Percentiles rank a stretch among this genome's conserved stretches.
Conservation (phyloP, 2,113 vertebrate genomes). For the mouse (Mus musculus) region GRCm39 chr14:116693001-116693500, state of each 20-base stretch:
- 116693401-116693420: neutral
- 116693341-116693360: neutral
- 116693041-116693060: neutral
- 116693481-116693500: constrained; percentile 7
- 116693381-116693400: neutral
- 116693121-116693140: neutral
- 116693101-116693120: neutral
- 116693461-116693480: neutral
- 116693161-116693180: neutral
- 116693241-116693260: neutral
- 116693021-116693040: neutral
- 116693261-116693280: neutral
- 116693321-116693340: constrained; percentile 7
- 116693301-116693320: neutral
- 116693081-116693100: neutral
- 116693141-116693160: neutral
- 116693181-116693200: constrained; percentile 11
- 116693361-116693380: neutral
- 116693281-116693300: neutral
- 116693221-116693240: neutral
- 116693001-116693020: neutral
- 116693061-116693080: neutral
- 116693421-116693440: constrained; percentile 16
- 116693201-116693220: neutral
- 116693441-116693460: constrained; percentile 21